phyloP scores from a whole-genome alignment of 2,888 invertebrate genomes.

The Eupithecia subumbrata region DNA sequence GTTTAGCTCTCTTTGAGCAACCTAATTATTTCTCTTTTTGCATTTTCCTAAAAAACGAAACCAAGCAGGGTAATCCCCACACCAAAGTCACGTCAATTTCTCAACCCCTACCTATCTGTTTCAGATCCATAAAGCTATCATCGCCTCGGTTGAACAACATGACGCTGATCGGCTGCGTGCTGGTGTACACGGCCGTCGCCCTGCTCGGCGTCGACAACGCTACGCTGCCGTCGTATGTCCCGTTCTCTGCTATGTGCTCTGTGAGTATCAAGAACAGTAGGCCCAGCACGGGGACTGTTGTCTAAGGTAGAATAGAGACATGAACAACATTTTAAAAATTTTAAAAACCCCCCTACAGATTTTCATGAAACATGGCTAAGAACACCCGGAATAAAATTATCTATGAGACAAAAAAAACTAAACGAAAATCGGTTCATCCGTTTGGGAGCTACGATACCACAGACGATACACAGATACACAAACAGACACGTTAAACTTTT shows the following conservation, averaged over 20 bases:
- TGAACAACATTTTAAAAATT: too few relatives aligned
- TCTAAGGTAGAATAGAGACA: too few relatives aligned
- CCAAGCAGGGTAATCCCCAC: not conserved
- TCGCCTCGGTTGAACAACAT: conserved; percentile 96
- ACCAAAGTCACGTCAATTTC: not conserved
- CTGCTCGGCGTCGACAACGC: conserved; percentile 93
- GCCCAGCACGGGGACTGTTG: not conserved
- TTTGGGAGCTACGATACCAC: too few relatives aligned
- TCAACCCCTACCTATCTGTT: conserved; percentile 19
- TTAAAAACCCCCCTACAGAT: too few relatives aligned
- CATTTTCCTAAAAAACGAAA: not conserved
- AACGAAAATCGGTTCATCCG: too few relatives aligned
- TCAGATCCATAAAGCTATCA: conserved; percentile 94
- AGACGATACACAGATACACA: too few relatives aligned
- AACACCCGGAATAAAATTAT: too few relatives aligned
- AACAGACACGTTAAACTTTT: too few relatives aligned
- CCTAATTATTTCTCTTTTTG: too few relatives aligned
- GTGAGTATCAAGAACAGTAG: conserved; percentile 82
- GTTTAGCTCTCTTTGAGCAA: too few relatives aligned
- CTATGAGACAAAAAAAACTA: too few relatives aligned
- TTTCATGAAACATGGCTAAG: too few relatives aligned
- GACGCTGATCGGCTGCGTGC: conserved; percentile 94
- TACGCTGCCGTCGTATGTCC: conserved; percentile 87
- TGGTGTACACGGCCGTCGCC: conserved; percentile 95
- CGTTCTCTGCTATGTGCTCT: conserved; percentile 93